Percentiles rank a stretch among this genome's conserved stretches.
Evolutionary conservation across 1,140 invertebrate species (phyloP).

Genomic region (Cherax quadricarinatus): DNA sequence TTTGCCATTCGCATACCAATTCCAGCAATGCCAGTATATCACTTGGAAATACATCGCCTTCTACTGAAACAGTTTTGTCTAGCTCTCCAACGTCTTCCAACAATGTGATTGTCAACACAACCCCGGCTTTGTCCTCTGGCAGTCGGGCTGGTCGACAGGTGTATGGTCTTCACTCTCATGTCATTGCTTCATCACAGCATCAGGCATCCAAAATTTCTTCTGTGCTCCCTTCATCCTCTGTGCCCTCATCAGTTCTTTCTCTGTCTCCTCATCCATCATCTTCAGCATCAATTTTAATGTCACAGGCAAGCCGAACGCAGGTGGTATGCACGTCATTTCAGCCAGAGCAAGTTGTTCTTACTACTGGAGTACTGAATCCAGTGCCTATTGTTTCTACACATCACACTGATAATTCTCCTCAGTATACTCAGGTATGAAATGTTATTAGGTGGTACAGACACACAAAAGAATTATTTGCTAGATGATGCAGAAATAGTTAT

Average conservation of each 20-base stretch:
- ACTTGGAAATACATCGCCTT: not conserved
- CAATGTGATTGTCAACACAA: not conserved
- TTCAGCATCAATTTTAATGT: slow-evolving; percentile 6
- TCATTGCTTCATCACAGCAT: slow-evolving; percentile 20
- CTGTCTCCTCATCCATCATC: slow-evolving; percentile 6
- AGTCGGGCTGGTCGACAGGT: slow-evolving; percentile 12
- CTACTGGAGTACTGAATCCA: slow-evolving; percentile 24
- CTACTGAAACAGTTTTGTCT: not conserved
- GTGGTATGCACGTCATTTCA: slow-evolving; percentile 36
- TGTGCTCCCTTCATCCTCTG: not conserved
- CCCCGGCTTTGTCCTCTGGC: not conserved
- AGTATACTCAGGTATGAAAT: slow-evolving; percentile 40
- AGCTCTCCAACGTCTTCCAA: not conserved
- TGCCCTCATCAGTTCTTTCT: slow-evolving; percentile 22
- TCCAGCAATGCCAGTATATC: not conserved
- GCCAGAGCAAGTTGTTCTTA: slow-evolving; percentile 36
- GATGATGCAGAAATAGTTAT: not conserved
- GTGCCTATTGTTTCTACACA: slow-evolving; percentile 3
- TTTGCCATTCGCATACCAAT: not conserved
- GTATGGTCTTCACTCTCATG: slow-evolving; percentile 26
- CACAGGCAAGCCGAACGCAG: slow-evolving; percentile 29
- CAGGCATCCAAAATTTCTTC: not conserved
- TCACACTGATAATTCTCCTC: slow-evolving; percentile 29
- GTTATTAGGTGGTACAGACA: not conserved
- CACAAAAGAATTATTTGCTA: not conserved